A percentile compares a stretch with the other conserved stretches of the same genome.
These are phyloP conservation scores for Macrocentrus cingulum DNA, from an alignment of 1,140 invertebrate species.

Conservation along the genomic window DNA sequence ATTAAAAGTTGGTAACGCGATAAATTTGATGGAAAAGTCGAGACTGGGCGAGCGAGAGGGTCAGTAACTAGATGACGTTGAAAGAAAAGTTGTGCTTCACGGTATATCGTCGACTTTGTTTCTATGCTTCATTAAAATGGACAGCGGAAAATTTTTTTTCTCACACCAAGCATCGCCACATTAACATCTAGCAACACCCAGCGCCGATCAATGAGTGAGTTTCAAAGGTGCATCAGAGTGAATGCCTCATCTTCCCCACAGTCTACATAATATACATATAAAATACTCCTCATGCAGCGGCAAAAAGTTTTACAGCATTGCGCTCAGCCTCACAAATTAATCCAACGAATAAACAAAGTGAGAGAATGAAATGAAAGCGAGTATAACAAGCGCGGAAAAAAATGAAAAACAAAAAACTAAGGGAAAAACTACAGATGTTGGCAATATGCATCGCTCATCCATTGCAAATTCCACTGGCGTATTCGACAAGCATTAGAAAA, in stretches of 20 bases:
- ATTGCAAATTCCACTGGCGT: constrained; percentile 29
- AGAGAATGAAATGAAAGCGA: constrained; percentile 1
- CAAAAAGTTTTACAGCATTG: no score
- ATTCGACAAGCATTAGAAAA: constrained; percentile 33
- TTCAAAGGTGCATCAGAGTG: not conserved
- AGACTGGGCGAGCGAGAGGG: constrained; percentile 11
- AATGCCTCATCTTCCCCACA: no score
- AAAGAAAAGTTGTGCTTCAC: constrained; percentile 23
- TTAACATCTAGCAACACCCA: no score
- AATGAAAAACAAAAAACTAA: constrained; percentile 11
- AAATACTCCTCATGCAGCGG: no score
- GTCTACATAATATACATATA: no score
- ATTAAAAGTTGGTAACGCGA: constrained; percentile 40
- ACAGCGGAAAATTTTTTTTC: not conserved
- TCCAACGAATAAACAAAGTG: no score
- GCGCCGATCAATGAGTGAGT: no score
- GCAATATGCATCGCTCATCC: constrained; percentile 28
- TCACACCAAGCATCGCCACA: not conserved
- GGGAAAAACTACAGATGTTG: constrained; percentile 16
- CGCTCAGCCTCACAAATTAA: no score
- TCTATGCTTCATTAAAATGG: not conserved
- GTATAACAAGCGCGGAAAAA: constrained; percentile 12
- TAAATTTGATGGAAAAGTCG: constrained; percentile 41
- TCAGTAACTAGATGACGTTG: constrained; percentile 18
- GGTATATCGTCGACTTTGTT: not conserved